Conservation (phyloP, 30 jellyfish, hydroid and myxozoan genomes). For the Phacellophora camtschatica region DNA sequence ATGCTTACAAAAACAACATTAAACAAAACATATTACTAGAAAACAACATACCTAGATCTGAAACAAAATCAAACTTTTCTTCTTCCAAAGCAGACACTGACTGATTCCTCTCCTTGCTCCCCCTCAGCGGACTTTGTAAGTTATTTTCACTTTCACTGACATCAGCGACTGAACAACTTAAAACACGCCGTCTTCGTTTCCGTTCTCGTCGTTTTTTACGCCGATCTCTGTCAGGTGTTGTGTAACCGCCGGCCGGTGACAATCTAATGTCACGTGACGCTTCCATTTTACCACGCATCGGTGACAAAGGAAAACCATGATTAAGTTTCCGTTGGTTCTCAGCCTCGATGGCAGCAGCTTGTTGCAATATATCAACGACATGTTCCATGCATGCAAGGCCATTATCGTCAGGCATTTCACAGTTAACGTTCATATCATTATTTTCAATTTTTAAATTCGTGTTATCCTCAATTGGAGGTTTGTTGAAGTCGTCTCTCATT, state of each 20-base stretch:
- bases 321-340: conserved; percentile 46
- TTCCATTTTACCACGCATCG: not conserved
- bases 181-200: conserved; percentile 43
- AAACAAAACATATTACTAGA: too few relatives aligned
- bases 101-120: conserved; percentile 28
- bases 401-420: conserved; percentile 8
- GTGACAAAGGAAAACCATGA: conserved; percentile 4
- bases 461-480: not conserved
- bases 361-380: conserved; percentile 65
- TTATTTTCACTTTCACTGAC: conserved; percentile 76
- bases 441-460: conserved; percentile 10
- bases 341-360: conserved; percentile 72
- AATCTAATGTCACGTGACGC: not conserved
- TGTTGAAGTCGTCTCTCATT: not conserved
- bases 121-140: conserved; percentile 50
- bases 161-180: conserved; percentile 55
- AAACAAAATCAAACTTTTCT: conserved; percentile 85
- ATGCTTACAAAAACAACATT: too few relatives aligned
- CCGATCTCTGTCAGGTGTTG: conserved; percentile 60
- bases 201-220: conserved; percentile 54
- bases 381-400: conserved; percentile 66
- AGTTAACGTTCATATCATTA: conserved; percentile 9
- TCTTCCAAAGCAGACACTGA: conserved; percentile 56
- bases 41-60: conserved; percentile 86
- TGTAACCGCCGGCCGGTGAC: conserved; percentile 8